Evolutionary conservation across 2,113 vertebrate genomes (phyloP).

Genomic region (Syngnathus floridae): DNA sequence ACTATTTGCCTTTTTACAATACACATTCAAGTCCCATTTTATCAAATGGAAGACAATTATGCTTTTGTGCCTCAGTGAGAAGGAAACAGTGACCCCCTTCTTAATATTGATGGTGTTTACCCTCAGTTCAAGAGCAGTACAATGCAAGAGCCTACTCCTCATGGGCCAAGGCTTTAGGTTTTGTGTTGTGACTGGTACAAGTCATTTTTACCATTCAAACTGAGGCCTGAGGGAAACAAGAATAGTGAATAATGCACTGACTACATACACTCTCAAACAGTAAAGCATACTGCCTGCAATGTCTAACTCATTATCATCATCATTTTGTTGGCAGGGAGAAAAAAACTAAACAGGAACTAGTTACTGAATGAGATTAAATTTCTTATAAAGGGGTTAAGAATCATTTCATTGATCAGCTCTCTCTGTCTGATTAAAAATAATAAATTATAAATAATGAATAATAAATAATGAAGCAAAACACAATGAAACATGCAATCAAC

Average conservation of each 20-base stretch:
- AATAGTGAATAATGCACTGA: conserved; percentile 2
- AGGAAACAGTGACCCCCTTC: conserved; percentile 57
- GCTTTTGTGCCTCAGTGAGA: conserved; percentile 47
- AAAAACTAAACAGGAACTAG: no score
- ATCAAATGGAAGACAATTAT: conserved; percentile 47
- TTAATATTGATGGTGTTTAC: conserved; percentile 50
- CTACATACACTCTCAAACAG: not conserved
- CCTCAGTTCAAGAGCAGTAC: conserved; percentile 35
- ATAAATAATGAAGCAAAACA: no score
- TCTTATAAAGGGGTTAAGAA: not conserved
- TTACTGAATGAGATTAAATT: no score
- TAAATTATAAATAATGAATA: not conserved
- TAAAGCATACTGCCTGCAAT: not conserved
- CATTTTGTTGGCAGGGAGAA: no score
- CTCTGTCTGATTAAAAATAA: not conserved
- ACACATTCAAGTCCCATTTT: conserved; percentile 30
- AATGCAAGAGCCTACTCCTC: conserved; percentile 49
- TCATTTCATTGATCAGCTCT: not conserved
- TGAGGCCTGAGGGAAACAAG: conserved; percentile 7
- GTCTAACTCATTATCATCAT: no score
- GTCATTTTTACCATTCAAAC: conserved; percentile 27
- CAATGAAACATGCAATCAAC: not conserved
- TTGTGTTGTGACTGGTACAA: conserved; percentile 32
- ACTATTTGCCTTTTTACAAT: conserved; percentile 31
- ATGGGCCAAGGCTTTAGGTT: conserved; percentile 35